A percentile compares a stretch with the other conserved stretches of the same genome.
Conservation (phyloP, 2,797 vertebrate species). For the Hippoglossus hippoglossus region DNA sequence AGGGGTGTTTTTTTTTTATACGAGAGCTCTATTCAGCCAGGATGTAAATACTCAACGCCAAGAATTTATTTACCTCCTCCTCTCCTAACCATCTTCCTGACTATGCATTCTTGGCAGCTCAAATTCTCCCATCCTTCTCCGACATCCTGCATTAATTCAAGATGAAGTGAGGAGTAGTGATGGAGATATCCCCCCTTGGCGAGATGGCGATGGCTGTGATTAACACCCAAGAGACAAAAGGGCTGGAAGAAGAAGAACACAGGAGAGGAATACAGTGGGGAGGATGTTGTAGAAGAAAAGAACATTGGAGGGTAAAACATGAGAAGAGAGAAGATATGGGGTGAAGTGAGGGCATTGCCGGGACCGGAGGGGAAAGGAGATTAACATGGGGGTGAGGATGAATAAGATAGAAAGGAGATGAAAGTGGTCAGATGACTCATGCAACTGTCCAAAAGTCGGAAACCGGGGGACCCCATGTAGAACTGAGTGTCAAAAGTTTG, state of each 20-base stretch:
- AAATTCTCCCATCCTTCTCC: slow-evolving; percentile 52
- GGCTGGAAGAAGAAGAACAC: slow-evolving; percentile 38
- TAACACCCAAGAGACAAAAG: slow-evolving; percentile 58
- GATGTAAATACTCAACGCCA: background rate
- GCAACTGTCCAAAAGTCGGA: background rate
- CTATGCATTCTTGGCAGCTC: slow-evolving; percentile 46
- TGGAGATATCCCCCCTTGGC: slow-evolving; percentile 73
- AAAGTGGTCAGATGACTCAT: background rate
- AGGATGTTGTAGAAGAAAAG: slow-evolving; percentile 10
- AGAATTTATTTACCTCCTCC: background rate
- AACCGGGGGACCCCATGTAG: background rate
- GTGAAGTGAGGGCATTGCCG: slow-evolving; percentile 15
- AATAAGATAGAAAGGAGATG: background rate
- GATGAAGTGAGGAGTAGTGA: slow-evolving; percentile 73
- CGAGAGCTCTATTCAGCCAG: too few relatives aligned
- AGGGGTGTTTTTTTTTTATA: too few relatives aligned
- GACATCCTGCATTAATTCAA: slow-evolving; percentile 76
- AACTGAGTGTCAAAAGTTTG: background rate
- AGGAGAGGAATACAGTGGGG: slow-evolving; percentile 9
- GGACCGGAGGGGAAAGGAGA: background rate
- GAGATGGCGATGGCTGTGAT: slow-evolving; percentile 73
- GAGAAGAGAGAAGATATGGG: slow-evolving; percentile 17
- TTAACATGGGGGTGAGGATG: slow-evolving; percentile 3
- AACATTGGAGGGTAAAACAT: background rate
- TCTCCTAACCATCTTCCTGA: slow-evolving; percentile 1